These are phyloP conservation scores for Clanis bilineata DNA, from an alignment of 2,888 invertebrate species.

Conservation along the genomic window DNA sequence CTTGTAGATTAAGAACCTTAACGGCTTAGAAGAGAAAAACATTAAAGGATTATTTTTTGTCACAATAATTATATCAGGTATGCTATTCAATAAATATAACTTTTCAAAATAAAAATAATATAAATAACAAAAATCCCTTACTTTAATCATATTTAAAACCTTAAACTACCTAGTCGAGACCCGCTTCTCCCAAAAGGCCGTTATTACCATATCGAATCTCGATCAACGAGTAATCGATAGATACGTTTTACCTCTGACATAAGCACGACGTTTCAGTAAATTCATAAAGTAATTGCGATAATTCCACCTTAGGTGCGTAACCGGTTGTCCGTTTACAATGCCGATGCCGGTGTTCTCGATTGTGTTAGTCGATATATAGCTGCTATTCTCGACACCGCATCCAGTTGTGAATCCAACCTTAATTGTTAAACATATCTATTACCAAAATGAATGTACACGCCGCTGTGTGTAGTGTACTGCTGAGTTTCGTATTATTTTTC, in stretches of 20 bases:
- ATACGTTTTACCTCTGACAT: neutral
- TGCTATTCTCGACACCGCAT: slow-evolving; percentile 43
- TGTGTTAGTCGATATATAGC: slow-evolving; percentile 63
- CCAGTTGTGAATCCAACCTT: slow-evolving; percentile 49
- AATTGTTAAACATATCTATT: slow-evolving; percentile 41
- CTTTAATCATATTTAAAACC: neutral
- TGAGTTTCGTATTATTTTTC: slow-evolving; percentile 42
- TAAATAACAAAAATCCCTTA: too few relatives aligned
- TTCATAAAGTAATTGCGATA: slow-evolving; percentile 22
- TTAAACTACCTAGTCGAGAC: neutral
- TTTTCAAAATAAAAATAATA: too few relatives aligned
- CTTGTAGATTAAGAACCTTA: too few relatives aligned
- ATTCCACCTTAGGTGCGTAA: slow-evolving; percentile 23
- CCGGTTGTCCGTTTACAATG: slow-evolving; percentile 37
- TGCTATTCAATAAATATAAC: too few relatives aligned
- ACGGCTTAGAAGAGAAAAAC: too few relatives aligned
- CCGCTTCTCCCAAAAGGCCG: neutral
- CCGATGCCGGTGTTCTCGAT: slow-evolving; percentile 31
- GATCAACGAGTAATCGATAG: neutral
- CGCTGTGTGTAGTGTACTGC: slow-evolving; percentile 35
- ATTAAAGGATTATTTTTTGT: too few relatives aligned
- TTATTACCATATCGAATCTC: neutral
- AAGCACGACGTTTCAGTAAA: slow-evolving; percentile 16
- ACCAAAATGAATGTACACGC: slow-evolving; percentile 49
- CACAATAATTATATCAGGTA: too few relatives aligned